Evolutionary conservation across 2,888 invertebrate genomes (phyloP).

Genomic region (Orthosia cruda): DNA sequence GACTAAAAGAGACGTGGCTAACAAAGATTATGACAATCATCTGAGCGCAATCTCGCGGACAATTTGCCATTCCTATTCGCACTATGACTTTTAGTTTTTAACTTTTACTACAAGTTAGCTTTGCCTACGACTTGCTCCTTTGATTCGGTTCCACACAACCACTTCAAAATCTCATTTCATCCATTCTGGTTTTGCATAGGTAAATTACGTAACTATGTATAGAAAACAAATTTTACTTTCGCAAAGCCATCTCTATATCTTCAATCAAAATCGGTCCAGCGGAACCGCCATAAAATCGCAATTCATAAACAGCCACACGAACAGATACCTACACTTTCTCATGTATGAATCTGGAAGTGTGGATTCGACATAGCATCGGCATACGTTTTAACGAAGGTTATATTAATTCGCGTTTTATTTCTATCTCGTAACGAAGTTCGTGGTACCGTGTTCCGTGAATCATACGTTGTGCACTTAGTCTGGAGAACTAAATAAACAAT

Average conservation of each 20-base stretch:
- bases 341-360: neutral
- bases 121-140: neutral
- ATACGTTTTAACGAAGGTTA: conserved; percentile 30
- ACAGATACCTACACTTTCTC: neutral
- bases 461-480: conserved; percentile 39
- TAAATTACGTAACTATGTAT: no score
- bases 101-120: neutral
- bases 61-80: conserved; percentile 6
- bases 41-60: neutral
- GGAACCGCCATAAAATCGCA: neutral
- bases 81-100: conserved; percentile 1
- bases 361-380: conserved; percentile 23
- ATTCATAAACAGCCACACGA: neutral
- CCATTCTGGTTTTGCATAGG: neutral
- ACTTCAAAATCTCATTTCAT: neutral
- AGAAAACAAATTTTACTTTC: neutral
- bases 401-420: conserved; percentile 46
- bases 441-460: conserved; percentile 21
- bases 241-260: neutral
- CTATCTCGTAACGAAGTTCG: conserved; percentile 32
- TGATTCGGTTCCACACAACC: neutral
- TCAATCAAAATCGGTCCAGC: neutral
- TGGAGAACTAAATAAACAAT: conserved; percentile 45
- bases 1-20: neutral
- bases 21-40: conserved; percentile 10